Percentiles rank a stretch among this genome's conserved stretches.
Conservation (phyloP, 1,140 invertebrate genomes). For the Cherax quadricarinatus region DNA sequence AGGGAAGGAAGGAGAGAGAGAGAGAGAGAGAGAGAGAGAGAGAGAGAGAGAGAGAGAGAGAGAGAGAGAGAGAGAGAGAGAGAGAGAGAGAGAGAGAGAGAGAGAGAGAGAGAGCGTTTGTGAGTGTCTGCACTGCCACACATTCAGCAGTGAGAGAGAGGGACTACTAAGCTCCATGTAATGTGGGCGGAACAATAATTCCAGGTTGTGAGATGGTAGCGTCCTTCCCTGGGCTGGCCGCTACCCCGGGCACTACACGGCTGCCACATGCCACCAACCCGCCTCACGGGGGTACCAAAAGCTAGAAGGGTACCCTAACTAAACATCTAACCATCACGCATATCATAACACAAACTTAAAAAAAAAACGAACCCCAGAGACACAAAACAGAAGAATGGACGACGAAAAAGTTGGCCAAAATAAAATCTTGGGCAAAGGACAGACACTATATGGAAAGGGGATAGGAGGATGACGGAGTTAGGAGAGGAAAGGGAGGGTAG, state of each 20-base stretch:
- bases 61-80: neutral
- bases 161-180: slow-evolving; percentile 12
- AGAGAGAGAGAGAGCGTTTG: neutral
- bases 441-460: neutral
- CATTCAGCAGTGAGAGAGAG: neutral
- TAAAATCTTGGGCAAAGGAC: too few relatives aligned
- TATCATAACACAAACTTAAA: too few relatives aligned
- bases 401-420: too few relatives aligned
- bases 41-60: slow-evolving; percentile 17
- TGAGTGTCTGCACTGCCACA: too few relatives aligned
- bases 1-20: neutral
- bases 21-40: slow-evolving; percentile 37
- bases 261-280: too few relatives aligned
- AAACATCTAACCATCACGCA: too few relatives aligned
- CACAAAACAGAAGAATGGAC: too few relatives aligned
- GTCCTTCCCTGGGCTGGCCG: slow-evolving; percentile 3
- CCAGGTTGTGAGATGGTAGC: slow-evolving; percentile 17
- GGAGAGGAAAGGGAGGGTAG: neutral
- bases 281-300: too few relatives aligned
- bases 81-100: slow-evolving; percentile 39
- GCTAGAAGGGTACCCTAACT: too few relatives aligned
- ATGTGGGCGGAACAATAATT: slow-evolving; percentile 40
- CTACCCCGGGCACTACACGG: neutral
- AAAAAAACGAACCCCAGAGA: too few relatives aligned
- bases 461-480: neutral